Percentiles rank a stretch among this genome's conserved stretches.
phyloP scores from a whole-genome alignment of 1,140 invertebrate genomes.

The Drosophila kurseongensis region DNA sequence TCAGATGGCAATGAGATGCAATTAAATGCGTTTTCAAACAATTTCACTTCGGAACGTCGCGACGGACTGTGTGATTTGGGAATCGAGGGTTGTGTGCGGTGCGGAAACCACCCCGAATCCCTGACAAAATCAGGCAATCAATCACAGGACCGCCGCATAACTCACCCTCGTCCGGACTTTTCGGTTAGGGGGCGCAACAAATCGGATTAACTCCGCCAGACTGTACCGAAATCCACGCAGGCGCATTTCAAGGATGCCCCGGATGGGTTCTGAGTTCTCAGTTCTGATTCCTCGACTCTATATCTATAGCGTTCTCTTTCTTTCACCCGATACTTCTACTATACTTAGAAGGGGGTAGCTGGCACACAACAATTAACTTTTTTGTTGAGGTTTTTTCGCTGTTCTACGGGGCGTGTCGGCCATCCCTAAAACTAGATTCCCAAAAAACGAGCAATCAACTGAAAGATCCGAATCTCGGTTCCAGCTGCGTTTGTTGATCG shows the following conservation, averaged over 20 bases:
- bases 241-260: constrained; percentile 49
- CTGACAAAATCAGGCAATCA: constrained; percentile 71
- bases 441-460: constrained; percentile 46
- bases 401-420: constrained; percentile 38
- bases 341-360: constrained; percentile 43
- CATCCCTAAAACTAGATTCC: constrained; percentile 51
- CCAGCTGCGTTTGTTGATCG: constrained; percentile 48
- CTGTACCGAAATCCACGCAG: constrained; percentile 72
- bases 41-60: constrained; percentile 39
- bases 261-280: constrained; percentile 9
- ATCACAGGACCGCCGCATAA: constrained; percentile 78
- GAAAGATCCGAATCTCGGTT: constrained; percentile 19
- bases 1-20: constrained; percentile 50
- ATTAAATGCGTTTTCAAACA: constrained; percentile 64
- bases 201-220: constrained; percentile 78
- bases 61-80: background rate
- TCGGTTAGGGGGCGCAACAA: constrained; percentile 63
- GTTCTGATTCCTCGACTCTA: constrained; percentile 20
- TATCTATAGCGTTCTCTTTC: constrained; percentile 6
- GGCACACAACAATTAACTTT: constrained; percentile 72
- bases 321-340: too few relatives aligned
- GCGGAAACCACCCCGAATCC: constrained; percentile 38
- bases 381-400: constrained; percentile 60
- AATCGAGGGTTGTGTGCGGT: constrained; percentile 7
- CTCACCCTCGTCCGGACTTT: constrained; percentile 56